Percentiles rank a stretch among this genome's conserved stretches.
phyloP scores from a whole-genome alignment of 1,140 invertebrate species.

The Monochamus saltuarius region DNA sequence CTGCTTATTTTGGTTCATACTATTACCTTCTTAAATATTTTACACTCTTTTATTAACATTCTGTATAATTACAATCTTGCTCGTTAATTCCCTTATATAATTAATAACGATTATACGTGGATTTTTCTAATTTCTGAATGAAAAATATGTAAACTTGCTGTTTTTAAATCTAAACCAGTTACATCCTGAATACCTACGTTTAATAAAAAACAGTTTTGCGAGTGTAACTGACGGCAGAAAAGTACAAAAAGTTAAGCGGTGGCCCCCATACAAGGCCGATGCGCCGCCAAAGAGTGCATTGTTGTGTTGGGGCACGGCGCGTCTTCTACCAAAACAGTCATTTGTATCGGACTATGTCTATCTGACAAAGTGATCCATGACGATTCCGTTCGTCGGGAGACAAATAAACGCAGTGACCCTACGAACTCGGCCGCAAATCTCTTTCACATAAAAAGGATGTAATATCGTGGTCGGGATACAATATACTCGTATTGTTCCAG shows the following conservation, averaged over 20 bases:
- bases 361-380: not conserved
- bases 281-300: conserved; percentile 18
- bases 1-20: no score
- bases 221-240: conserved; percentile 1
- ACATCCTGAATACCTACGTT: no score
- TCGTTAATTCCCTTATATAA: no score
- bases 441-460: conserved; percentile 6
- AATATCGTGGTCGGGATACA: not conserved
- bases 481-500: no score
- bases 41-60: no score
- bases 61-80: no score
- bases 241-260: not conserved
- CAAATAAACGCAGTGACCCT: not conserved
- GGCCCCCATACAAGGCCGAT: conserved; percentile 10
- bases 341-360: not conserved
- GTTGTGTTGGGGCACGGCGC: conserved; percentile 3
- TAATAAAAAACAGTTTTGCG: not conserved
- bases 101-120: no score
- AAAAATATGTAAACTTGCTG: no score
- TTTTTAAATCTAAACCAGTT: no score
- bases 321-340: conserved; percentile 3
- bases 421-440: not conserved
- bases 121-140: no score
- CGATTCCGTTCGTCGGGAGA: not conserved
- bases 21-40: no score